Evolutionary conservation across 1,140 invertebrate genomes (phyloP).

Genomic region (Tetraneura akinire): DNA sequence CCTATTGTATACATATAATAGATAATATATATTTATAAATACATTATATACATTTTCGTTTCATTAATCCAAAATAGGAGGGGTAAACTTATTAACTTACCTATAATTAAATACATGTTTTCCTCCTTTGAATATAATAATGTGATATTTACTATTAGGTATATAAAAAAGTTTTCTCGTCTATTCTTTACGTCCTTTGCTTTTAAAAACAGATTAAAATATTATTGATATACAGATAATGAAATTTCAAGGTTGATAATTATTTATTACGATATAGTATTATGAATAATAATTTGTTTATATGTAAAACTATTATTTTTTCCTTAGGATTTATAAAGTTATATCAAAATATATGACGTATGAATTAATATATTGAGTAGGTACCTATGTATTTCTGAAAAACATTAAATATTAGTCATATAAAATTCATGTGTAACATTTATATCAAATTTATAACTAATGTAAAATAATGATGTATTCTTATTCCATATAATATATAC

Average conservation of each 20-base stretch:
- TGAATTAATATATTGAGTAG: too few species aligned
- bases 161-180: neutral
- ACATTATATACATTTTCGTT: neutral
- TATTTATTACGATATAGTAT: neutral
- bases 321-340: neutral
- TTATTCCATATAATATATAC: too few species aligned
- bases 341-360: too few species aligned
- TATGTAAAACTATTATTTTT: neutral
- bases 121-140: conserved; percentile 1
- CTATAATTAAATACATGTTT: neutral
- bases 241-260: neutral
- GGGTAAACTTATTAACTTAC: neutral
- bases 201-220: neutral
- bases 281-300: neutral
- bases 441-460: too few species aligned
- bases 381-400: too few species aligned
- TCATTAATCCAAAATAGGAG: neutral
- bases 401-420: too few species aligned
- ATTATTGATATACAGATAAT: neutral
- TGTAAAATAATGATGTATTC: too few species aligned
- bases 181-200: neutral
- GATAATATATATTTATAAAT: neutral
- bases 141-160: neutral
- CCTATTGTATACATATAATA: neutral
- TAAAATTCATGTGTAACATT: too few species aligned